A percentile compares a stretch with the other conserved stretches of the same genome.
These are phyloP conservation scores for Cheilosia impressa DNA, from an alignment of 2,888 invertebrate genomes.

Conservation along the genomic window DNA sequence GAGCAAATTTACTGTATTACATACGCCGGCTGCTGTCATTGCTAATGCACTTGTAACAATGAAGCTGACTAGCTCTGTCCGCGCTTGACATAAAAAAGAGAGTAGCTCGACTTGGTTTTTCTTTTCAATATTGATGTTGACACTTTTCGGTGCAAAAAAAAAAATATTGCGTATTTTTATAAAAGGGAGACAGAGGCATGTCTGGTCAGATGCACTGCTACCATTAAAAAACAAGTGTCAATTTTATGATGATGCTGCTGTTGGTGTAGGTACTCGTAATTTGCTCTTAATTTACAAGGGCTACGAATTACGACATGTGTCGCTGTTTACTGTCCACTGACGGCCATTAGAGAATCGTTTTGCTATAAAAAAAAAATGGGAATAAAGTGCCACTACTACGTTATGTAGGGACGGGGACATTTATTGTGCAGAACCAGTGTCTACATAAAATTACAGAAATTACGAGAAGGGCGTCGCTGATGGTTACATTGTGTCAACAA, in stretches of 20 bases:
- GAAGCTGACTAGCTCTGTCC: neutral
- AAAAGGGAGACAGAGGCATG: neutral
- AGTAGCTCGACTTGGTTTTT: slow-evolving; percentile 1
- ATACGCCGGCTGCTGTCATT: slow-evolving; percentile 32
- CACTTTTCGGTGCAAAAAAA: slow-evolving; percentile 15
- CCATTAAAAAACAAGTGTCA: slow-evolving; percentile 32
- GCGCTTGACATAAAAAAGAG: slow-evolving; percentile 27
- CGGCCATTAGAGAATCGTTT: slow-evolving; percentile 7
- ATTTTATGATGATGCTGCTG: slow-evolving; percentile 9
- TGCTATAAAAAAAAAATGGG: neutral
- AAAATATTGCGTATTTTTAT: neutral
- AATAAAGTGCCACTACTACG: slow-evolving; percentile 6
- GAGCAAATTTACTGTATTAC: slow-evolving; percentile 5
- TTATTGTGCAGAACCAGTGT: neutral
- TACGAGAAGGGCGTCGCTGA: slow-evolving; percentile 12
- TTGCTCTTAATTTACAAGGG: slow-evolving; percentile 13
- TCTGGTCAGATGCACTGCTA: slow-evolving; percentile 6
- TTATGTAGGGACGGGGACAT: neutral
- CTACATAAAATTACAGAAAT: neutral
- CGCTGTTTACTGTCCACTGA: neutral
- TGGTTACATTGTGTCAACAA: neutral
- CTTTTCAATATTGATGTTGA: slow-evolving; percentile 33
- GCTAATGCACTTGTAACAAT: slow-evolving; percentile 50
- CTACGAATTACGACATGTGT: neutral
- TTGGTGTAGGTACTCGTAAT: neutral